A percentile compares a stretch with the other conserved stretches of the same genome.
Conservation (phyloP, 2,797 vertebrate species). For the Poeciliopsis turneri region DNA sequence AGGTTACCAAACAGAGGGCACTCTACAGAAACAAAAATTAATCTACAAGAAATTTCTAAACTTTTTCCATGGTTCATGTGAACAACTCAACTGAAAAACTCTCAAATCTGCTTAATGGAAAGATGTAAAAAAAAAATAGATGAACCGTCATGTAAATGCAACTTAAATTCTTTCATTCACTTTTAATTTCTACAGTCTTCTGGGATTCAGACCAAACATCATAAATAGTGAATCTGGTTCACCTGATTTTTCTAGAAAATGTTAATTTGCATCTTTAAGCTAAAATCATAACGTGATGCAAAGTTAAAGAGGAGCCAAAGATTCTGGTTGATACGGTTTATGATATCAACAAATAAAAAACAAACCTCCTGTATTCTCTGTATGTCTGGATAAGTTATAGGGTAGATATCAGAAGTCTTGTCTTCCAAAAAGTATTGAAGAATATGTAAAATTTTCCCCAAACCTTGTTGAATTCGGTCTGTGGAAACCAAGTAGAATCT, state of each 20-base stretch:
- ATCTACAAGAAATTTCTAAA: background rate
- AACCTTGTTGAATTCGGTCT: background rate
- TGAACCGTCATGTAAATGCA: background rate
- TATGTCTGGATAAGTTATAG: background rate
- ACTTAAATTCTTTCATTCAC: background rate
- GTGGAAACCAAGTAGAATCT: background rate
- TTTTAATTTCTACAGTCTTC: background rate
- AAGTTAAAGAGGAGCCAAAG: background rate
- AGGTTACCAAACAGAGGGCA: background rate
- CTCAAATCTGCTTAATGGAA: background rate
- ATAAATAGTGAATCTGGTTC: background rate
- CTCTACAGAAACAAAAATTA: constrained; percentile 6
- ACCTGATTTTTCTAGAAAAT: background rate
- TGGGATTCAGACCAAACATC: background rate
- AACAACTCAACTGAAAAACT: background rate
- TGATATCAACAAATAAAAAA: background rate
- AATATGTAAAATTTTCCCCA: background rate
- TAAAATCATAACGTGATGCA: background rate
- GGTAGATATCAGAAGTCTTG: background rate
- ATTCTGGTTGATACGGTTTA: background rate
- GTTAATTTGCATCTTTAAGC: background rate
- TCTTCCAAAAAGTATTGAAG: background rate
- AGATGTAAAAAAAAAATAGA: background rate
- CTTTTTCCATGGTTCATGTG: background rate
- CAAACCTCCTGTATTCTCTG: background rate